Percentiles rank a stretch among this genome's conserved stretches.
Conservation (phyloP, 2,797 vertebrate genomes). For the Pteropus rufus region DNA sequence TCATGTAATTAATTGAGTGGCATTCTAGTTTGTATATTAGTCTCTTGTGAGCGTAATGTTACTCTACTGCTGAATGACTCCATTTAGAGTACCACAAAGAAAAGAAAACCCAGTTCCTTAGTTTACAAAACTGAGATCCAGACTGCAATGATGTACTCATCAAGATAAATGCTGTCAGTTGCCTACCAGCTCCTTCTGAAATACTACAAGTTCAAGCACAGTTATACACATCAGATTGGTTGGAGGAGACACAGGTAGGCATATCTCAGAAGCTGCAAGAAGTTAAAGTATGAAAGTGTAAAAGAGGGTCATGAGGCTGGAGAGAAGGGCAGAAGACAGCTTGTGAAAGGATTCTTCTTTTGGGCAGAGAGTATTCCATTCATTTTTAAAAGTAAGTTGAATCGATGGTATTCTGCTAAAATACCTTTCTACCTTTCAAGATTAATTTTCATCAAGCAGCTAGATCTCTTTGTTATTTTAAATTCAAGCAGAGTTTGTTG, state of each 20-base stretch:
- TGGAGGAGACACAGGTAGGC: neutral
- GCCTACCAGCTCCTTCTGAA: neutral
- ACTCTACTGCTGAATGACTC: neutral
- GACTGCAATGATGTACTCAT: neutral
- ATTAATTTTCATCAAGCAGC: neutral
- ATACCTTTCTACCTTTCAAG: neutral
- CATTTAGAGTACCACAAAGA: neutral
- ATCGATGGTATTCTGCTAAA: neutral
- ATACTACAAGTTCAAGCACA: neutral
- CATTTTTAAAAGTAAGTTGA: neutral
- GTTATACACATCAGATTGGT: neutral
- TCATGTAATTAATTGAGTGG: neutral
- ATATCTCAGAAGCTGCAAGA: neutral
- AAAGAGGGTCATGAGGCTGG: neutral
- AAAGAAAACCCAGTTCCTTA: neutral
- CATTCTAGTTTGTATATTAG: neutral
- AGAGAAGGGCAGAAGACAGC: neutral
- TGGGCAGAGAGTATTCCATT: neutral
- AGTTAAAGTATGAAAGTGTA: neutral
- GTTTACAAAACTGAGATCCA: neutral
- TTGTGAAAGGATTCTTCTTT: neutral
- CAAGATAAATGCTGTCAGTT: neutral
- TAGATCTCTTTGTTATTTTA: neutral
- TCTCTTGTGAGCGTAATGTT: constrained; percentile 19
- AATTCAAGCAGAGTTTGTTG: neutral